phyloP scores from a whole-genome alignment of 2,113 vertebrate species.

The Casuarius casuarius region DNA sequence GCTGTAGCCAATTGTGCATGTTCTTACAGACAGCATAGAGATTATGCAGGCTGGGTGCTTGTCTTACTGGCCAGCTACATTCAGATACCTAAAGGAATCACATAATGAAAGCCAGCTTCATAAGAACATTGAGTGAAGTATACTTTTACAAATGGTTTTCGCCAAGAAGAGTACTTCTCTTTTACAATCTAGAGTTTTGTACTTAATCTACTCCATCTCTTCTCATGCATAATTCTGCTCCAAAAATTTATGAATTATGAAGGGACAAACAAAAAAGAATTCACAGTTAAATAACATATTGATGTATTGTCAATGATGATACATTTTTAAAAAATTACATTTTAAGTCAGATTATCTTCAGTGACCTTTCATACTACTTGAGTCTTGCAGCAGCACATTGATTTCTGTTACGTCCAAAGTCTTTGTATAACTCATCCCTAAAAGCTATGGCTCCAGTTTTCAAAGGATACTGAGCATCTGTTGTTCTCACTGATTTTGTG shows the following conservation, averaged over 20 bases:
- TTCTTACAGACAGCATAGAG: slow-evolving; percentile 98
- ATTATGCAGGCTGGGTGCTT: slow-evolving; percentile 97
- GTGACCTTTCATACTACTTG: background rate
- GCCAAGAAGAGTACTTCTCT: background rate
- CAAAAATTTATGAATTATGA: accelerated
- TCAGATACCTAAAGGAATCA: slow-evolving; percentile 89
- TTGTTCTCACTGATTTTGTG: background rate
- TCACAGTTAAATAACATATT: background rate
- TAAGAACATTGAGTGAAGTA: background rate
- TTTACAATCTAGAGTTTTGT: background rate
- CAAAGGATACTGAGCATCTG: background rate
- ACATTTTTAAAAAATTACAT: background rate
- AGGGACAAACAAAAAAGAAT: background rate
- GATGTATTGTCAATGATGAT: background rate
- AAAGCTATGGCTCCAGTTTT: background rate
- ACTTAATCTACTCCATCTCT: background rate
- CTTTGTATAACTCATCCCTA: background rate
- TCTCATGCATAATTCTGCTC: background rate
- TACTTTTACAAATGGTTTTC: background rate
- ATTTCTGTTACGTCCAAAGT: background rate
- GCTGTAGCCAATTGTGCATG: slow-evolving; percentile 98
- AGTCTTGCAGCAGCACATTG: accelerated
- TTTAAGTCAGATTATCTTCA: background rate
- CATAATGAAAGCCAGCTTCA: background rate
- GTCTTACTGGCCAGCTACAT: slow-evolving; percentile 94